phyloP scores from a whole-genome alignment of 1,140 invertebrate genomes.

The Lasaia peninsularis region DNA sequence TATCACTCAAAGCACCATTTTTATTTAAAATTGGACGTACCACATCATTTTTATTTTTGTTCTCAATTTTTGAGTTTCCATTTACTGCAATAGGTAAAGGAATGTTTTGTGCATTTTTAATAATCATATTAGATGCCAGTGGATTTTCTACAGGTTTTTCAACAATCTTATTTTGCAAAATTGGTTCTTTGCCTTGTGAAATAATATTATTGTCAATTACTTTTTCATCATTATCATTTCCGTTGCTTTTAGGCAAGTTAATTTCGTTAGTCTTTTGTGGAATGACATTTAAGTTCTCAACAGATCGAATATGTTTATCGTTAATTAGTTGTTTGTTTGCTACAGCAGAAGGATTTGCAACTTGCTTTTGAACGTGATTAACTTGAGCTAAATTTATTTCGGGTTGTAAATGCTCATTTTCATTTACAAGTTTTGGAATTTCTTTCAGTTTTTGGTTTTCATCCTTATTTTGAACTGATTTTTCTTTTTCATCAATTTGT shows the following conservation, averaged over 20 bases:
- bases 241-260: neutral
- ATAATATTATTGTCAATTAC: neutral
- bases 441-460: constrained; percentile 14
- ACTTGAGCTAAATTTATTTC: neutral
- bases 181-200: neutral
- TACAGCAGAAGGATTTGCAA: neutral
- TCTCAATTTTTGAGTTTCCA: constrained; percentile 20
- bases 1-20: constrained; percentile 21
- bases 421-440: neutral
- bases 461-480: constrained; percentile 14
- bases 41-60: constrained; percentile 14
- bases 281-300: neutral
- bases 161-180: neutral
- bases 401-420: neutral
- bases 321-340: neutral
- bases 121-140: neutral
- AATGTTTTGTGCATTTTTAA: constrained; percentile 30
- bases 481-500: constrained; percentile 38
- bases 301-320: neutral
- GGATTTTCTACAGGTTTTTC: neutral
- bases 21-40: constrained; percentile 16
- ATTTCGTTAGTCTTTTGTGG: neutral
- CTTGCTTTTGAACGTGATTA: neutral
- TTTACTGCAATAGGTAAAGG: constrained; percentile 36
- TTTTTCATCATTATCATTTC: neutral